phyloP scores from a whole-genome alignment of 1,140 invertebrate species.

The Drosophila azteca region DNA sequence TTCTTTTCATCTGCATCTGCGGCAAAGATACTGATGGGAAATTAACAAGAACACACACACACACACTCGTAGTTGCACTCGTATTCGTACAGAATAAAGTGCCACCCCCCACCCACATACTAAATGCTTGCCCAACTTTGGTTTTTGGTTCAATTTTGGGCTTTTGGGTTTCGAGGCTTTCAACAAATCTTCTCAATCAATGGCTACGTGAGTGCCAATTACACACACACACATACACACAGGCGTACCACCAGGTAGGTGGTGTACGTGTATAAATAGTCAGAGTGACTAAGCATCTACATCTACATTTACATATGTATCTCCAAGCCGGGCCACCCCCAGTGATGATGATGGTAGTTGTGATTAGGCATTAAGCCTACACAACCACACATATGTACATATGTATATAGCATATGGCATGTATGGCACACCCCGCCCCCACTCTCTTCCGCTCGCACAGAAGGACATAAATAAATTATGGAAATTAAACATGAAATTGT shows the following conservation, averaged over 20 bases:
- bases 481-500: constrained; percentile 81
- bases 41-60: neutral
- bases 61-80: neutral
- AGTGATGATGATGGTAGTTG: constrained; percentile 34
- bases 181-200: constrained; percentile 70
- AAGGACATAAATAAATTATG: constrained; percentile 74
- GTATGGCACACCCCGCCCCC: too few relatives aligned
- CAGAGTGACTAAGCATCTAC: constrained; percentile 28
- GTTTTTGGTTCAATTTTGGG: constrained; percentile 54
- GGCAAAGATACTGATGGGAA: constrained; percentile 19
- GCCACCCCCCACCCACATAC: constrained; percentile 3
- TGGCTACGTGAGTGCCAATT: constrained; percentile 68
- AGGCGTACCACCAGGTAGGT: too few relatives aligned
- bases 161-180: constrained; percentile 42
- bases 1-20: neutral
- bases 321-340: neutral
- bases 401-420: too few relatives aligned
- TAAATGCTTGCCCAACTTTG: constrained; percentile 54
- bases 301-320: neutral
- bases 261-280: constrained; percentile 2
- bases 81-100: neutral
- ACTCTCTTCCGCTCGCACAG: too few relatives aligned
- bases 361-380: constrained; percentile 56
- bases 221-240: constrained; percentile 30
- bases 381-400: neutral